Conservation (phyloP, 2,888 invertebrate genomes). For the Eupithecia subumbrata region DNA sequence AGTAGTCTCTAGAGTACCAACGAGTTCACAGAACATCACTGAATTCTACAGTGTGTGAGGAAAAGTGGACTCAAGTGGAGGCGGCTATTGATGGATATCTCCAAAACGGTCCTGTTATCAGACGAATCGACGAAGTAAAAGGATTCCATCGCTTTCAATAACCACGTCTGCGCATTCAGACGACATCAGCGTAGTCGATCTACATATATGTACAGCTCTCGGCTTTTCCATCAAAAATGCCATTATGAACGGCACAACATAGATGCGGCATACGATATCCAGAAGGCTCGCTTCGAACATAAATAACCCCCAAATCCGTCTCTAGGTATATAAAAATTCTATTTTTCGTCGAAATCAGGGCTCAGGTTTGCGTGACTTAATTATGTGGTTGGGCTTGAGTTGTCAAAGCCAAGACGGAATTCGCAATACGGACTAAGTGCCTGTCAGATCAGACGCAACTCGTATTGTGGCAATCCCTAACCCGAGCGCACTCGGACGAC, state of each 20-base stretch:
- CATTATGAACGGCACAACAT: constrained; percentile 27
- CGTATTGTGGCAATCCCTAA: no score
- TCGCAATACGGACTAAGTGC: neutral
- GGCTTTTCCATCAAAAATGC: constrained; percentile 31
- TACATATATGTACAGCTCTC: neutral
- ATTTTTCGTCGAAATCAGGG: neutral
- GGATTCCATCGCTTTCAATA: constrained; percentile 11
- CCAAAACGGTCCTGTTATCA: neutral
- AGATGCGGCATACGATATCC: neutral
- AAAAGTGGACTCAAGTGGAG: neutral
- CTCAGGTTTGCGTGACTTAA: neutral
- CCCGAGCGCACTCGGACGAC: no score
- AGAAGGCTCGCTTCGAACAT: neutral
- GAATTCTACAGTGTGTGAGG: neutral
- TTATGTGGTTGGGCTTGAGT: neutral
- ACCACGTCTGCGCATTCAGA: neutral
- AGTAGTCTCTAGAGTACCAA: neutral
- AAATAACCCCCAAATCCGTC: neutral
- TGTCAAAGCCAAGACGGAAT: neutral
- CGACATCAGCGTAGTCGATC: neutral
- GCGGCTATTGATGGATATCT: neutral
- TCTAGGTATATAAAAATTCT: neutral
- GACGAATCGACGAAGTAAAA: constrained; percentile 2
- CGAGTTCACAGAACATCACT: neutral
- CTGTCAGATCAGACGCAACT: no score